Percentiles rank a stretch among this genome's conserved stretches.
phyloP scores from a whole-genome alignment of 1,140 invertebrate genomes.

The Spodoptera frugiperda region DNA sequence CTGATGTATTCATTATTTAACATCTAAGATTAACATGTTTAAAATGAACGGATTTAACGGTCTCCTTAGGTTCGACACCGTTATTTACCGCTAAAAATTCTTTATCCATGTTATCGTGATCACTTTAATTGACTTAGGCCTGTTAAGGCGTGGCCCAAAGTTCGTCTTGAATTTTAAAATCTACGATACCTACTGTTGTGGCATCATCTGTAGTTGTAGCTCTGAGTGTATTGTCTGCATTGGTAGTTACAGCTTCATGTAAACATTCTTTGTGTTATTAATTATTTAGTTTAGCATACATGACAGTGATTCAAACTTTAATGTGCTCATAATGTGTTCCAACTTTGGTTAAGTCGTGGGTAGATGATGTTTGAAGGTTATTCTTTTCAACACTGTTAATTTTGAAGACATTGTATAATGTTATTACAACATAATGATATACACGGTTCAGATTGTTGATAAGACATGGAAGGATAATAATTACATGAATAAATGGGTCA shows the following conservation, averaged over 20 bases:
- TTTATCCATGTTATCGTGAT: not conserved
- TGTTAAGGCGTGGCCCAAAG: not conserved
- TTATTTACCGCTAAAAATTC: slow-evolving; percentile 7
- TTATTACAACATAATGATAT: slow-evolving; percentile 2
- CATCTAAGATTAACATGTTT: not conserved
- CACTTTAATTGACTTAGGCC: slow-evolving; percentile 4
- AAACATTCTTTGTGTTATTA: not conserved
- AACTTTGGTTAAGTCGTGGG: slow-evolving; percentile 7
- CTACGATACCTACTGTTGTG: not conserved
- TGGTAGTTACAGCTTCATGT: not conserved
- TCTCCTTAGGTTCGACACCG: not conserved
- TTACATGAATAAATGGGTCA: not conserved
- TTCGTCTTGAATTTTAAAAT: not conserved
- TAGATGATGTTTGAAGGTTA: slow-evolving; percentile 28
- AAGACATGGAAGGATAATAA: not conserved
- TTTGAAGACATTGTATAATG: slow-evolving; percentile 9
- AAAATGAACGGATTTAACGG: not conserved
- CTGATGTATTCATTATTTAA: not conserved
- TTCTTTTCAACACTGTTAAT: slow-evolving; percentile 14
- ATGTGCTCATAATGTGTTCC: slow-evolving; percentile 17
- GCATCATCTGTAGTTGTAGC: not conserved
- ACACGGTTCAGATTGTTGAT: too few relatives aligned
- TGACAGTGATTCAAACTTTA: slow-evolving; percentile 27
- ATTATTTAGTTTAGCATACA: slow-evolving; percentile 14
- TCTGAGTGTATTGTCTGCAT: not conserved